Percentiles rank a stretch among this genome's conserved stretches.
Conservation (phyloP, 2,888 invertebrate species). For the Ornithoptera alexandrae region DNA sequence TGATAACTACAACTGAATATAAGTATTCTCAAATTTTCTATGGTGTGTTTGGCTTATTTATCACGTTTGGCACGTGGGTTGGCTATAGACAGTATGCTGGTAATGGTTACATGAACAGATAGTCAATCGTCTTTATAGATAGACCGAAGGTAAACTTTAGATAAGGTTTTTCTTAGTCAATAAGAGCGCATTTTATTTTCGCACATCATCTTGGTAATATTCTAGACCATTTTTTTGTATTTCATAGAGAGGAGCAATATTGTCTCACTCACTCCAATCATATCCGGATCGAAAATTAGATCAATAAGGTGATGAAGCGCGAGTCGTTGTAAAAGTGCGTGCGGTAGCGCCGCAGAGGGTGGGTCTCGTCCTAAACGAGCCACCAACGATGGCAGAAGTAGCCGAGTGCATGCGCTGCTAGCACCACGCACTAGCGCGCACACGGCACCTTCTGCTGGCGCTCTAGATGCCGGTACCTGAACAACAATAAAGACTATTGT, state of each 20-base stretch:
- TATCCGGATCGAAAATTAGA: slow-evolving; percentile 63
- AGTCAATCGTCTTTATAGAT: no score
- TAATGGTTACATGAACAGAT: no score
- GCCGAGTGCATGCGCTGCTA: slow-evolving; percentile 58
- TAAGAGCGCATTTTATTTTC: no score
- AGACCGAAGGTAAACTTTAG: no score
- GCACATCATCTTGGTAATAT: no score
- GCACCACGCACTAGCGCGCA: slow-evolving; percentile 67
- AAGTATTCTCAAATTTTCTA: not conserved
- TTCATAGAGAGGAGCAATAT: not conserved
- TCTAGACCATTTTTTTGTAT: no score
- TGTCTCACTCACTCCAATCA: slow-evolving; percentile 57
- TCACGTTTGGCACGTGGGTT: no score
- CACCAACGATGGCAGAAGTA: slow-evolving; percentile 66
- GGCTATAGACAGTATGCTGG: no score
- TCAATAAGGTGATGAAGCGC: slow-evolving; percentile 68
- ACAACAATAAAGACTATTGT: no score
- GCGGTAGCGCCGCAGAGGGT: slow-evolving; percentile 72
- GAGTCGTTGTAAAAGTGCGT: slow-evolving; percentile 65
- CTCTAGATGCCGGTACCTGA: slow-evolving; percentile 67
- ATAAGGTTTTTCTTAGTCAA: no score
- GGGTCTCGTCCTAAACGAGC: slow-evolving; percentile 74
- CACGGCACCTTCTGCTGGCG: slow-evolving; percentile 72
- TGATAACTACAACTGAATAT: no score
- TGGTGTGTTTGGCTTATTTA: no score